Conservation (phyloP, 2,797 vertebrate species). For the Oryzias dopingdopingensis region DNA sequence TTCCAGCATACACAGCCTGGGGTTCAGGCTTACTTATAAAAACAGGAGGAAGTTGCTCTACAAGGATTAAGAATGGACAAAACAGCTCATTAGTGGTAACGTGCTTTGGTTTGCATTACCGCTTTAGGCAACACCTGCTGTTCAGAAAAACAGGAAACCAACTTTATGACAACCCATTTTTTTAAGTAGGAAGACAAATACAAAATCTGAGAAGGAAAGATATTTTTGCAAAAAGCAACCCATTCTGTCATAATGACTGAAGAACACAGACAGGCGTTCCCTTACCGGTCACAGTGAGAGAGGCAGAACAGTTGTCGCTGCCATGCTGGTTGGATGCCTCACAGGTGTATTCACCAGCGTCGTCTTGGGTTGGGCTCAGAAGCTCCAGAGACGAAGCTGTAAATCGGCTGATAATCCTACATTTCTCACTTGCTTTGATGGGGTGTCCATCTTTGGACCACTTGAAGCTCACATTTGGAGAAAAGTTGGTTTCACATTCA, state of each 20-base stretch:
- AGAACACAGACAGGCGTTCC: constrained; percentile 7
- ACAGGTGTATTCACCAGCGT: constrained; percentile 88
- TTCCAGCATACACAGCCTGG: constrained; percentile 86
- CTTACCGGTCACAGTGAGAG: constrained; percentile 90
- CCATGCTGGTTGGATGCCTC: constrained; percentile 90
- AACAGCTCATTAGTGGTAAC: constrained; percentile 46
- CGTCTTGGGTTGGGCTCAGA: constrained; percentile 81
- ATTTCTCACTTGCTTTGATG: constrained; percentile 87
- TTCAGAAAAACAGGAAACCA: neutral
- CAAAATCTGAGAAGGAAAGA: neutral
- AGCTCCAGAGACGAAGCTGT: constrained; percentile 86
- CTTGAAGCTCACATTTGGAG: constrained; percentile 89
- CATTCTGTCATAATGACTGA: neutral
- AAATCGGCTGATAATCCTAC: constrained; percentile 82
- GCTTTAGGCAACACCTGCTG: constrained; percentile 1
- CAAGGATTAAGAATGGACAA: constrained; percentile 46
- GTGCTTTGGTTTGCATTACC: constrained; percentile 4
- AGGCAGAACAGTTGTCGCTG: constrained; percentile 87
- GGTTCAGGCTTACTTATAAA: constrained; percentile 87
- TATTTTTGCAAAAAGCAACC: neutral
- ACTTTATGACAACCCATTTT: neutral
- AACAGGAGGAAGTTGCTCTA: constrained; percentile 85
- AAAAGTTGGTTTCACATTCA: constrained; percentile 89
- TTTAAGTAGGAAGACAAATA: neutral
- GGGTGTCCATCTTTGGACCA: constrained; percentile 91